Evolutionary conservation across 2,113 vertebrate genomes (phyloP).

Genomic region (Reinhardtius hippoglossoides): DNA sequence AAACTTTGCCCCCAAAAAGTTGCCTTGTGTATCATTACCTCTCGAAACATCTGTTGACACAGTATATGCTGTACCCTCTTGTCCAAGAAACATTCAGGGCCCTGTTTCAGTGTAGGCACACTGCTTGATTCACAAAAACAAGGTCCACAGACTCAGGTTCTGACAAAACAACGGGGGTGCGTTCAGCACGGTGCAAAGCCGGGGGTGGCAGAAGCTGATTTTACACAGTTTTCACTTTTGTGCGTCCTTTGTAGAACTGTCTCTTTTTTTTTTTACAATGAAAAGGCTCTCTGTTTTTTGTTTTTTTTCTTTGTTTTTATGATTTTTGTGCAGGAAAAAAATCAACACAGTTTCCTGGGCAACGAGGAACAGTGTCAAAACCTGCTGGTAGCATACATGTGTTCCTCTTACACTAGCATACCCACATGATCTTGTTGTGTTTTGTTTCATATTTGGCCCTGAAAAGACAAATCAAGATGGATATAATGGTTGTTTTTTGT

Average conservation of each 20-base stretch:
- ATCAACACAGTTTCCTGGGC: conserved; percentile 39
- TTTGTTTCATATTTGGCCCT: conserved; percentile 1
- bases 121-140: conserved; percentile 32
- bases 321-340: conserved; percentile 9
- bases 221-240: conserved; percentile 22
- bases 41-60: conserved; percentile 13
- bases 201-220: conserved; percentile 9
- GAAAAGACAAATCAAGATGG: conserved; percentile 1
- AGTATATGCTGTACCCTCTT: background rate
- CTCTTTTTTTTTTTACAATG: conserved; percentile 44
- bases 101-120: conserved; percentile 26
- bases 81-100: conserved; percentile 32
- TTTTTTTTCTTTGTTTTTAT: background rate
- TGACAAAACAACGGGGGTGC: conserved; percentile 20
- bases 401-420: conserved; percentile 35
- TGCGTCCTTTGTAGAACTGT: conserved; percentile 31
- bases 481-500: background rate
- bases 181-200: background rate
- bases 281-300: conserved; percentile 20
- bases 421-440: conserved; percentile 25
- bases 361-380: conserved; percentile 41
- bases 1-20: conserved; percentile 12
- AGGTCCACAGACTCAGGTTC: conserved; percentile 62
- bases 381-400: conserved; percentile 63
- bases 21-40: conserved; percentile 56